Conservation (phyloP, 2,888 invertebrate species). For the Pyrrhia umbra region DNA sequence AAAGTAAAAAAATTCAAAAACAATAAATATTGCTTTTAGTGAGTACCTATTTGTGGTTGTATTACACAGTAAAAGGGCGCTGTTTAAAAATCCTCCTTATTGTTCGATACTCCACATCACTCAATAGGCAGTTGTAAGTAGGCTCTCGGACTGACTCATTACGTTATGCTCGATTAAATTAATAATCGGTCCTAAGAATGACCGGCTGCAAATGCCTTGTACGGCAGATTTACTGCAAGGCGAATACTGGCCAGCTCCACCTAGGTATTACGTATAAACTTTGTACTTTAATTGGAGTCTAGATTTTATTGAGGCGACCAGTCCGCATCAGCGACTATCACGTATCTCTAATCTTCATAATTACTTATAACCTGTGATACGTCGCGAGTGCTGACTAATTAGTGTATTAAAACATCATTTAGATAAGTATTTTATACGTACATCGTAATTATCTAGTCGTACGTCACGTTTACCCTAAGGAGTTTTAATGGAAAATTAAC, state of each 20-base stretch:
- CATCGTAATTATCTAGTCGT: conserved; percentile 16
- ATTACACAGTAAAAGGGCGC: neutral
- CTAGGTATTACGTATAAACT: neutral
- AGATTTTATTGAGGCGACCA: neutral
- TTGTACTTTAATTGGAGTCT: neutral
- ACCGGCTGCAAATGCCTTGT: neutral
- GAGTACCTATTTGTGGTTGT: neutral
- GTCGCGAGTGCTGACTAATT: conserved; percentile 43
- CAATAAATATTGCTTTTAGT: too few species aligned
- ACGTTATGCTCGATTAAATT: conserved; percentile 17
- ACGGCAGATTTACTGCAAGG: neutral
- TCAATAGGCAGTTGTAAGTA: conserved; percentile 13
- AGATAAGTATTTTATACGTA: conserved; percentile 33
- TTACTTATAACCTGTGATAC: conserved; percentile 41
- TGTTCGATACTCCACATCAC: conserved; percentile 13
- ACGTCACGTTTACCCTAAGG: conserved; percentile 13
- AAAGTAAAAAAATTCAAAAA: neutral
- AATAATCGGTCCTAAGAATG: neutral
- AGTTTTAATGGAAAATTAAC: conserved; percentile 19
- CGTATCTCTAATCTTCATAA: conserved; percentile 29
- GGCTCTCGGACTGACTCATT: conserved; percentile 14
- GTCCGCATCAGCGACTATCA: conserved; percentile 10
- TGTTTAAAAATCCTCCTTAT: neutral
- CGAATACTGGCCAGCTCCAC: neutral
- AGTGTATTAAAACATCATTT: conserved; percentile 30